Conservation (phyloP, 2,113 vertebrate species). For the Rafetus swinhoei region DNA sequence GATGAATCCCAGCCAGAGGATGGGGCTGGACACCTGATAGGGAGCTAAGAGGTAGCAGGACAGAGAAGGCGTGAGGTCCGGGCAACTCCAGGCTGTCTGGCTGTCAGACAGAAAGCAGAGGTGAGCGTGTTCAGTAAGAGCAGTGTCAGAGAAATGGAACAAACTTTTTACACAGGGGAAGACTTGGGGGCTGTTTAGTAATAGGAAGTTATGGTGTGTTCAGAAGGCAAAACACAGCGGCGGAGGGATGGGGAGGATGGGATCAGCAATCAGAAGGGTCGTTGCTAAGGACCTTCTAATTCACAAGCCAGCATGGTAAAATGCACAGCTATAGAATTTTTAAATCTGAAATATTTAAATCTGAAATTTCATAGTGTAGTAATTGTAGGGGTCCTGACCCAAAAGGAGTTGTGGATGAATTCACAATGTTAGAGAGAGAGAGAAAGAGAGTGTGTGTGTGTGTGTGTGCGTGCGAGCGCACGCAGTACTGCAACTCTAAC, state of each 20-base stretch:
- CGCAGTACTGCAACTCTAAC: too few relatives aligned
- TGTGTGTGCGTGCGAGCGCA: too few relatives aligned
- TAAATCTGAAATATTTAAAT: too few relatives aligned
- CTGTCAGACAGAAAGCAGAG: not conserved
- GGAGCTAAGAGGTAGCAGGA: not conserved
- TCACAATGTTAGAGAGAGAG: too few relatives aligned
- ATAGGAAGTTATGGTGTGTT: not conserved
- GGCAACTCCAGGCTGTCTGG: not conserved
- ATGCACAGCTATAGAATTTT: too few relatives aligned
- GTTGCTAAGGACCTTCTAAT: too few relatives aligned
- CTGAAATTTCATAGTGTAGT: too few relatives aligned
- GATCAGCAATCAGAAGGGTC: not conserved
- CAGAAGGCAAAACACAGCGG: not conserved
- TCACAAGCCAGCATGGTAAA: too few relatives aligned
- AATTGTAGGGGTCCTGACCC: too few relatives aligned
- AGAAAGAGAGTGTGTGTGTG: too few relatives aligned
- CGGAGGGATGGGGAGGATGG: not conserved
- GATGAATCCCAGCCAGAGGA: not conserved
- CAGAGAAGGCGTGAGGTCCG: not conserved
- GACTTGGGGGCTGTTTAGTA: not conserved
- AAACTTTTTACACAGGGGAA: not conserved
- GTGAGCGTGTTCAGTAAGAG: not conserved
- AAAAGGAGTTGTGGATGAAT: too few relatives aligned
- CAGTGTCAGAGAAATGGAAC: not conserved
- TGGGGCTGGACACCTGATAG: not conserved